A percentile compares a stretch with the other conserved stretches of the same genome.
Conservation (phyloP, 2,888 invertebrate genomes). For the Thelaira solivaga region DNA sequence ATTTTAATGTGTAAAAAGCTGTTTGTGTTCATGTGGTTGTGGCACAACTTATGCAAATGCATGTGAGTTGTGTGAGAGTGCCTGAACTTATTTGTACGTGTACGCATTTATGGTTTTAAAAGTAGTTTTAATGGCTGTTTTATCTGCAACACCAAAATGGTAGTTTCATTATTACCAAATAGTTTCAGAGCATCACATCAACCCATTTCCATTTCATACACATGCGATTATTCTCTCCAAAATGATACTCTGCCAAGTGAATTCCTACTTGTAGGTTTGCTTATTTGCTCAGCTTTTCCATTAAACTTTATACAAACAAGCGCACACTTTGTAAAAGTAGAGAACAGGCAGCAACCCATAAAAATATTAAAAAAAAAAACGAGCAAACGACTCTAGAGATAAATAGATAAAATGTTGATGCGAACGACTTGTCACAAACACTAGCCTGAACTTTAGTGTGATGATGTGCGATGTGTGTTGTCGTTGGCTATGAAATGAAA, state of each 20-base stretch:
- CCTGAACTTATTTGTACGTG: neutral
- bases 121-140: neutral
- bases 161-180: constrained; percentile 42
- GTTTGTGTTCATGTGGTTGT: constrained; percentile 16
- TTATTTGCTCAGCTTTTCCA: neutral
- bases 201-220: neutral
- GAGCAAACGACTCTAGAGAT: neutral
- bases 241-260: too few species aligned
- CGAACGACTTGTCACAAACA: constrained; percentile 48
- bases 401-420: constrained; percentile 49
- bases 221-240: too few species aligned
- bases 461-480: too few species aligned
- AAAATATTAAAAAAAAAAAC: too few species aligned
- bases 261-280: too few species aligned
- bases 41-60: too few species aligned
- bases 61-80: too few species aligned
- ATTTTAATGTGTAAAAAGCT: constrained; percentile 14
- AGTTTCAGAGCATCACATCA: constrained; percentile 23
- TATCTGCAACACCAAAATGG: neutral
- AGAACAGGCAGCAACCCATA: neutral
- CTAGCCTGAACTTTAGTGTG: constrained; percentile 35
- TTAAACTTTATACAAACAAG: neutral
- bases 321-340: neutral
- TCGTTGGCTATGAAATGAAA: too few species aligned
- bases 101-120: neutral